Evolutionary conservation across 2,888 invertebrate species (phyloP), one percentile per base, ranked within the genome.

Genomic region (Uloborus plumipes): DNA sequence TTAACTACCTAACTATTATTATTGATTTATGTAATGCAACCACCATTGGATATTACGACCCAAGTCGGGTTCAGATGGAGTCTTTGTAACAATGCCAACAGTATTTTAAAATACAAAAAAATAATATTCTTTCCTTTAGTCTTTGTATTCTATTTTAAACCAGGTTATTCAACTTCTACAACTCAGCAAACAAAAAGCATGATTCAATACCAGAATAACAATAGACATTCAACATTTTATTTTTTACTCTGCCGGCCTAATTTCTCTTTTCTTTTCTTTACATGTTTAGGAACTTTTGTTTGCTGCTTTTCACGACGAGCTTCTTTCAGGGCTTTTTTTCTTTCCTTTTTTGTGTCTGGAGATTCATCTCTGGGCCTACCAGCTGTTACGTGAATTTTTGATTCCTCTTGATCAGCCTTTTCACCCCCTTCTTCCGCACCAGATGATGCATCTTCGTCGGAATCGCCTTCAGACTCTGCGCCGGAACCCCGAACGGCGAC

Each of bases 301-400:
- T 95, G 95, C 67, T 98, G 91, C 87, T 94, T 95, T 86, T 97
- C 96, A 0, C 97, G 94, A 88, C 96, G 93, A 71, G 93, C 94
- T 71, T 95, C 94, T 89, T 97, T 98, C 0, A 97, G 91, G 0
- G 93, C 93, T 87, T 96, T 94, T 88, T 99, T 99, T 49, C 98
- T 92, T 7, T 93, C 92, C 90, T 91, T 85, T 51, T 87, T 78
- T 1, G 70, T 20, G 64, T 89, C 88, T 3, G 90, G 89, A 0
- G 90, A 90, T 86, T 91, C 91, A 86, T 90, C 88, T 77, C 89
- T 88, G 2, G 89, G 89, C 84, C 90, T 86, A 11, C 86, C 85
- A 65, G 86, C 86, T 74, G 84, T 86, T 15, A 73, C 84, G 80
- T 86, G 87, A 31, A 58, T 65, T 50, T 67, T 84, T 20, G 85